Percentiles rank a stretch among this genome's conserved stretches.
phyloP scores from a whole-genome alignment of 1,140 invertebrate genomes.

The Drosophila sulfurigaster region DNA sequence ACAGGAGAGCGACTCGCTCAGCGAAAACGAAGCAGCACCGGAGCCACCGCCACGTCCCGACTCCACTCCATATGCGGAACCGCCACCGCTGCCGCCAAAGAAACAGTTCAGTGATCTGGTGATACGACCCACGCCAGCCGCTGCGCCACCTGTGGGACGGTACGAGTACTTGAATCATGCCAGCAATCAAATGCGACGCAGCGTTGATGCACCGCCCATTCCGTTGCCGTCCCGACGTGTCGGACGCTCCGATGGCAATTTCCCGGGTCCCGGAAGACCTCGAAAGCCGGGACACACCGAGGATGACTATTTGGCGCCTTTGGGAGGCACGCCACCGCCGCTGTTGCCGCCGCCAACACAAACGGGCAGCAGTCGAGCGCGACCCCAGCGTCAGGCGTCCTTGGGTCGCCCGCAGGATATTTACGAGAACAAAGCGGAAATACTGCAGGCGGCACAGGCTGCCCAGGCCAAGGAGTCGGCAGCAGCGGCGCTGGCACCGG shows the following conservation, averaged over 20 bases:
- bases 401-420: conserved; percentile 71
- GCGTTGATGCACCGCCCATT: conserved; percentile 86
- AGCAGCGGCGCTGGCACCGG: conserved; percentile 85
- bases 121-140: conserved; percentile 76
- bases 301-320: conserved; percentile 89
- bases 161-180: conserved; percentile 72
- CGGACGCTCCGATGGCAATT: conserved; percentile 86
- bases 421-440: conserved; percentile 81
- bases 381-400: conserved; percentile 67
- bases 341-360: conserved; percentile 74
- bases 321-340: conserved; percentile 65
- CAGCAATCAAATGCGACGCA: conserved; percentile 43
- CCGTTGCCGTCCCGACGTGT: conserved; percentile 88
- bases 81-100: conserved; percentile 94
- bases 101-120: conserved; percentile 87
- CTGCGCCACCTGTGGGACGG: conserved; percentile 49
- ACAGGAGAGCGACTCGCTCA: conserved; percentile 84
- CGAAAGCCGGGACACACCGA: conserved; percentile 85
- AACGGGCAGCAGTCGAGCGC: conserved; percentile 53
- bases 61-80: conserved; percentile 86
- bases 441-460: conserved; percentile 67
- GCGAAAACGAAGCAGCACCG: conserved; percentile 87
- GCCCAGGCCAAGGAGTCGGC: conserved; percentile 52
- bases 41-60: conserved; percentile 90
- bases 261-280: conserved; percentile 85